phyloP scores from a whole-genome alignment of 2,888 invertebrate species.

The Leucophora obtusa region DNA sequence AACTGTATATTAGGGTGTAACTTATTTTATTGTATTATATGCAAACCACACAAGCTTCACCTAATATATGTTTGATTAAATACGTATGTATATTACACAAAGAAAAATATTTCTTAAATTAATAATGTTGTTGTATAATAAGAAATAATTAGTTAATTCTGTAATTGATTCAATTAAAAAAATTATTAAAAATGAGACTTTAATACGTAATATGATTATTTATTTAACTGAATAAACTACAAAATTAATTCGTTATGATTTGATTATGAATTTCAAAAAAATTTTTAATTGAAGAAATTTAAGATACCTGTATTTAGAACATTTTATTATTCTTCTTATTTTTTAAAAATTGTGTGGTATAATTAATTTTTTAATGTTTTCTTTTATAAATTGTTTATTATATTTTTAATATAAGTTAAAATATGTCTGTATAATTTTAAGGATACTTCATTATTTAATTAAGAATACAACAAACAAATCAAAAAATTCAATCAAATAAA shows the following conservation, averaged over 20 bases:
- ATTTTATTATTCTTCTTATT: neutral
- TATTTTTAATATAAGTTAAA: neutral
- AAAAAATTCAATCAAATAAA: conserved; percentile 48
- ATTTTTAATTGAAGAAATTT: too few species aligned
- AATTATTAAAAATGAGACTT: too few species aligned
- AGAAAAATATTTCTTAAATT: too few species aligned
- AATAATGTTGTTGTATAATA: too few species aligned
- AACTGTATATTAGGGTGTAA: neutral
- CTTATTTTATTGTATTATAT: neutral
- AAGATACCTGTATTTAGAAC: too few species aligned
- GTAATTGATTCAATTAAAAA: too few species aligned
- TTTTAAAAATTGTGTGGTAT: conserved; percentile 40
- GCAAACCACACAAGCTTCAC: neutral
- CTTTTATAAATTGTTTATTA: neutral
- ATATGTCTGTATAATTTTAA: neutral
- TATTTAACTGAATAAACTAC: too few species aligned
- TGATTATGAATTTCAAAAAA: too few species aligned
- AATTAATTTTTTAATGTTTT: conserved; percentile 4
- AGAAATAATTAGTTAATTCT: too few species aligned
- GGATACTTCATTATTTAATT: neutral
- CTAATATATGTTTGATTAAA: neutral
- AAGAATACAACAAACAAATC: conserved; percentile 22
- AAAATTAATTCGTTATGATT: too few species aligned
- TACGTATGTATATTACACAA: too few species aligned
- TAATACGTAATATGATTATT: too few species aligned